phyloP scores from a whole-genome alignment of 2,797 vertebrate species.

The Phrynocephalus forsythii region DNA sequence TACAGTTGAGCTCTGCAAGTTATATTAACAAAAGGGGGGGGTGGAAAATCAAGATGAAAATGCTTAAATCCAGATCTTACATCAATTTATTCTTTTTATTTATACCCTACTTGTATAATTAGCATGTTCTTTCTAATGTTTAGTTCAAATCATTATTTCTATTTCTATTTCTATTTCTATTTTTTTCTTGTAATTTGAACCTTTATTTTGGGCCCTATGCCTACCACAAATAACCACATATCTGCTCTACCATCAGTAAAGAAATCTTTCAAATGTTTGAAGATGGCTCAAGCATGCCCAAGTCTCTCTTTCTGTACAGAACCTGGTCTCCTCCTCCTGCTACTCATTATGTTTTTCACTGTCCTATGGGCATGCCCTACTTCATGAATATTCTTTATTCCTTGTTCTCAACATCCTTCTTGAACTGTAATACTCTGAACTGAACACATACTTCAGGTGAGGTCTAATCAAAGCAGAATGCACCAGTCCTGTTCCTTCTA shows the following conservation, averaged over 20 bases:
- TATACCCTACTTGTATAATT: no score
- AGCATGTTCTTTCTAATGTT: no score
- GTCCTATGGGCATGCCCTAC: background rate
- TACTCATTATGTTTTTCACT: background rate
- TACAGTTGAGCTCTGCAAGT: conserved; percentile 65
- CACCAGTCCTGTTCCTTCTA: background rate
- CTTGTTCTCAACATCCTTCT: no score
- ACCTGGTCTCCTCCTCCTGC: background rate
- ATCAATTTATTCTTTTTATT: no score
- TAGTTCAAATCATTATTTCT: background rate
- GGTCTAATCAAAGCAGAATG: background rate
- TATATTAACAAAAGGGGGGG: conserved; percentile 55
- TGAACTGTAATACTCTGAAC: background rate
- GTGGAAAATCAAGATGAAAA: background rate
- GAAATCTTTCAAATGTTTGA: background rate
- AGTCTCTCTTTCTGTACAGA: background rate
- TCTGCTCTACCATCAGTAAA: background rate
- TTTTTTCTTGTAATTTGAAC: background rate
- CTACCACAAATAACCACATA: background rate
- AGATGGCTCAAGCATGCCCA: background rate
- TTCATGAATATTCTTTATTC: background rate
- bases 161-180: no score
- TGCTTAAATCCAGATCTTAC: no score
- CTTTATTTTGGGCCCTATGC: background rate
- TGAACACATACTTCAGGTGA: background rate